Evolutionary conservation across 1,140 invertebrate species (phyloP).

Genomic region (Olivierus martensii): DNA sequence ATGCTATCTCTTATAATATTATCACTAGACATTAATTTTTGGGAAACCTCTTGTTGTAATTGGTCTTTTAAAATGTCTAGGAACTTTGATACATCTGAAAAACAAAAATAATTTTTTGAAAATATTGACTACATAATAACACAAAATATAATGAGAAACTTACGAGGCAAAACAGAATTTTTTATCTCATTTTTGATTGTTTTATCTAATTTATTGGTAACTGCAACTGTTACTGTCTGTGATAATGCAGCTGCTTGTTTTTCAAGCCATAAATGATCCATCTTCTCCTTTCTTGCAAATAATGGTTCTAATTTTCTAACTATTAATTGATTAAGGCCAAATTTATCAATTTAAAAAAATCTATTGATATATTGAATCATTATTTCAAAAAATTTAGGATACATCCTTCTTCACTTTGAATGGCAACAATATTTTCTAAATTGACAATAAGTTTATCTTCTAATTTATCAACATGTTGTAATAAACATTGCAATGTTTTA

Average conservation of each 20-base stretch:
- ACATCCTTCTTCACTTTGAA: constrained; percentile 2
- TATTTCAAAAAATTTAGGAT: constrained; percentile 5
- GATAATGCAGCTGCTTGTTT: constrained; percentile 21
- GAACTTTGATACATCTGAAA: constrained; percentile 28
- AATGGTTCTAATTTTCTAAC: constrained; percentile 17
- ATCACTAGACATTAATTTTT: constrained; percentile 55
- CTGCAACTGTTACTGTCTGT: constrained; percentile 24
- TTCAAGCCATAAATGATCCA: constrained; percentile 18
- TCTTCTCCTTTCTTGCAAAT: constrained; percentile 17
- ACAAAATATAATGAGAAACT: constrained; percentile 5
- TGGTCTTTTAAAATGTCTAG: constrained; percentile 51
- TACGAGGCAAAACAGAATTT: constrained; percentile 24
- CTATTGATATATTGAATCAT: background rate
- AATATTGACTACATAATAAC: background rate
- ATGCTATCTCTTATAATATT: constrained; percentile 60
- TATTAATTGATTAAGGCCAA: background rate
- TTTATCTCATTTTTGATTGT: constrained; percentile 24
- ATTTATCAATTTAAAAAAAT: background rate
- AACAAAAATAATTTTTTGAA: background rate
- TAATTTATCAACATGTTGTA: background rate
- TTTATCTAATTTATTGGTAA: constrained; percentile 26
- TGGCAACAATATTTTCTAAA: constrained; percentile 23
- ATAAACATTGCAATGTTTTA: background rate
- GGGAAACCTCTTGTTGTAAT: constrained; percentile 49
- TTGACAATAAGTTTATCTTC: constrained; percentile 17